Evolutionary conservation across 2,888 invertebrate species (phyloP), one percentile per base, ranked within the genome.

Genomic region (Phyllotreta cruciferae): DNA sequence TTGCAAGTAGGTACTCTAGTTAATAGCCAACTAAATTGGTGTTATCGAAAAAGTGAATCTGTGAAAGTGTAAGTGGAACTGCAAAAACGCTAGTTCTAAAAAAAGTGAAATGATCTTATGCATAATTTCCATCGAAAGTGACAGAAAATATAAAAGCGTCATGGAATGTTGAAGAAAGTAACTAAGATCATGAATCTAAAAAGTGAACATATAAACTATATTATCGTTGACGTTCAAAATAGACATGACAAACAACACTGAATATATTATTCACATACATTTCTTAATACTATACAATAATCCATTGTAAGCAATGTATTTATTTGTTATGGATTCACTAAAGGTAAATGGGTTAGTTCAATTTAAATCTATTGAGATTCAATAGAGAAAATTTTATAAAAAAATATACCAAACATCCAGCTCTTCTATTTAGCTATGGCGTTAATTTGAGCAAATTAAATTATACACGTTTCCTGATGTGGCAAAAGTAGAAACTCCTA

Each of bases 121-220:
- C 34, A 49, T 49, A 49, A 49, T 66, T 66, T 56, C 37, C 14
- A 45, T 56, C 11, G 56, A 56, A 39, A 56, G 47, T 49, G 47
- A 56, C 38, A 56, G 39, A 56, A 47, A 38, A 37, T 24, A 44
- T 44, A 55, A 55, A 42, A 49, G 34, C 49, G 49, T 5, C 35
- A 35, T 36, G 36, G 49, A 49, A 49, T 49, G 49, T 49, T 14
- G 49, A 49, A 49, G 49, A 49, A 49, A 49, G 49, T 49, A 36
- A 49, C 49, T 49, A 47, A 49, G 49, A 35, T 49, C 35, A 36
- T 49, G 49, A n/a, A 49, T 49, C 36, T 35, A 24, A 49, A 49
- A 49, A 49, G 49, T 49, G 35, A 49, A 49, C 36, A 36, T 35
- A n/a, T 49, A 5, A 10, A 41, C 10, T n/a, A 41, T 41, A 41